A percentile compares a stretch with the other conserved stretches of the same genome.
These are phyloP conservation scores for Myopa testacea DNA, from an alignment of 2,888 invertebrate genomes.

Conservation along the genomic window DNA sequence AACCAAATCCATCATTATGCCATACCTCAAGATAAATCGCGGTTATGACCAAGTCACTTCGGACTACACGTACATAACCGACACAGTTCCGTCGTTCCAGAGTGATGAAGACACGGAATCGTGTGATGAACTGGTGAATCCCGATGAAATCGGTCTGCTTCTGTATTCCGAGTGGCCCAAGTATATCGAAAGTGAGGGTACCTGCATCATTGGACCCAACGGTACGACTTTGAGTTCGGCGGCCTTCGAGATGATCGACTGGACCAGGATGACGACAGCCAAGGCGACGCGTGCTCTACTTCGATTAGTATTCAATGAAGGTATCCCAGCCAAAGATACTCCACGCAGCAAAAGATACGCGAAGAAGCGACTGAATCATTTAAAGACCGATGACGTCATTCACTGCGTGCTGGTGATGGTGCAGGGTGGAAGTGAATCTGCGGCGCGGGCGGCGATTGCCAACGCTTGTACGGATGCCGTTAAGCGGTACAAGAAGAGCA, in stretches of 20 bases:
- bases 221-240: not conserved
- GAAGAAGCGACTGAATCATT: not conserved
- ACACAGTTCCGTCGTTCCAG: too few relatives aligned
- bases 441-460: not conserved
- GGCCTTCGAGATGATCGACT: not conserved
- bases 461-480: not conserved
- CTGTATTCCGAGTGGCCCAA: slow-evolving; percentile 7
- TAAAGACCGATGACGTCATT: not conserved
- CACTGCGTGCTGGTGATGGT: slow-evolving; percentile 7
- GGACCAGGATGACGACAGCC: not conserved
- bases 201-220: not conserved
- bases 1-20: too few relatives aligned
- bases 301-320: not conserved
- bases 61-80: too few relatives aligned
- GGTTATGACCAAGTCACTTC: too few relatives aligned
- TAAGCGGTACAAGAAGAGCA: not conserved
- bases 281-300: not conserved
- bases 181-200: not conserved
- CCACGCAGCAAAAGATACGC: not conserved
- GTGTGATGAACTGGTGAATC: too few relatives aligned
- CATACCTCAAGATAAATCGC: too few relatives aligned
- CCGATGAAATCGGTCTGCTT: slow-evolving; percentile 3
- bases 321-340: not conserved
- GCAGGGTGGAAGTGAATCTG: not conserved
- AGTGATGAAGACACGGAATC: too few relatives aligned